Percentiles rank a stretch among this genome's conserved stretches.
Conservation (phyloP, 1,140 invertebrate genomes). For the Drosophila pectinifera region DNA sequence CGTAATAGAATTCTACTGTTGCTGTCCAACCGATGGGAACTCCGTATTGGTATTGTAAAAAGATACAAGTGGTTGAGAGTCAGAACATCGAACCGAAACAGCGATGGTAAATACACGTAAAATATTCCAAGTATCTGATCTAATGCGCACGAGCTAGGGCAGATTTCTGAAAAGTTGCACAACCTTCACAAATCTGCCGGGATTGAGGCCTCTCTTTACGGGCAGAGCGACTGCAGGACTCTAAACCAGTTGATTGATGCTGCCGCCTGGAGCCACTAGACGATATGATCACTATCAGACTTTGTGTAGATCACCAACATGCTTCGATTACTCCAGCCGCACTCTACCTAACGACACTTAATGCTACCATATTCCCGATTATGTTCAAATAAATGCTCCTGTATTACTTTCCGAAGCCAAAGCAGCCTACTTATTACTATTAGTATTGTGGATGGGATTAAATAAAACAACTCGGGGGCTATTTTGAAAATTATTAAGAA, state of each 20-base stretch:
- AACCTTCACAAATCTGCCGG: constrained; percentile 66
- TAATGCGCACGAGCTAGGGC: constrained; percentile 45
- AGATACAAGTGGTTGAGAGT: constrained; percentile 48
- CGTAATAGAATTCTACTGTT: constrained; percentile 51
- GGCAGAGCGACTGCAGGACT: constrained; percentile 47
- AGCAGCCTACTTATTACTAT: not conserved
- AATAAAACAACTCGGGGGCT: not conserved
- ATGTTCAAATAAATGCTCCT: constrained; percentile 45
- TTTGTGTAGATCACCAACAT: constrained; percentile 47
- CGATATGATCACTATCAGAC: constrained; percentile 25
- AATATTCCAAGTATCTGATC: constrained; percentile 67
- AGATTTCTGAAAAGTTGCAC: constrained; percentile 52
- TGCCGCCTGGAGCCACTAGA: constrained; percentile 76
- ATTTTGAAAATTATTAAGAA: constrained; percentile 64
- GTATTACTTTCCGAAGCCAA: constrained; percentile 11
- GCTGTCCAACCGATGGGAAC: constrained; percentile 38
- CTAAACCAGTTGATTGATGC: constrained; percentile 60
- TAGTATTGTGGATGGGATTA: not conserved
- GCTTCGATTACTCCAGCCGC: constrained; percentile 42
- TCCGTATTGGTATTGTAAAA: constrained; percentile 63
- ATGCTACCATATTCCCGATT: not conserved
- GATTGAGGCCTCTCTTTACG: constrained; percentile 67
- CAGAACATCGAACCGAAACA: constrained; percentile 52
- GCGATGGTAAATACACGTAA: constrained; percentile 83
- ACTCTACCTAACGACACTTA: no score